Conservation (phyloP, 2,888 invertebrate species). For the Chymomyza caudatula region DNA sequence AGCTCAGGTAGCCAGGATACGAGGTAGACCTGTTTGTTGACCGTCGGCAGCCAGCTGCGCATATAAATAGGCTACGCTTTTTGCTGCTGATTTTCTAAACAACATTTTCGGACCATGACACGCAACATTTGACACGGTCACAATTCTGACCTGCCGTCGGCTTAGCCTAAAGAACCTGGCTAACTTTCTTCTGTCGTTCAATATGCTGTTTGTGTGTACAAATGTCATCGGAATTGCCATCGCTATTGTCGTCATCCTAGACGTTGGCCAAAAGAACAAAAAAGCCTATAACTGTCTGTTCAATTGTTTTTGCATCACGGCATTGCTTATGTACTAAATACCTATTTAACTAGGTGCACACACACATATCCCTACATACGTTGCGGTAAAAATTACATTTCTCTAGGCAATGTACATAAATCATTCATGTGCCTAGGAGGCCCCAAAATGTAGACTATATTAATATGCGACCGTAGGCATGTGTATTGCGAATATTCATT, state of each 20-base stretch:
- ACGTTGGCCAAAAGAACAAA: neutral
- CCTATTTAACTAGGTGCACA: neutral
- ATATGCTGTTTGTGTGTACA: neutral
- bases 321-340: neutral
- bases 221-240: neutral
- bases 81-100: constrained; percentile 53
- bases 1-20: neutral
- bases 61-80: constrained; percentile 7
- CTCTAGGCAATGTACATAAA: constrained; percentile 52
- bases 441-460: constrained; percentile 65
- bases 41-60: neutral
- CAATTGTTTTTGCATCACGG: constrained; percentile 58
- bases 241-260: constrained; percentile 12
- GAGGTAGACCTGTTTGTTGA: neutral
- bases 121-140: constrained; percentile 66
- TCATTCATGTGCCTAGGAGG: constrained; percentile 60
- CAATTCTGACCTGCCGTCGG: constrained; percentile 5
- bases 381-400: constrained; percentile 72
- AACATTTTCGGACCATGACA: constrained; percentile 68
- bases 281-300: constrained; percentile 69
- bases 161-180: neutral
- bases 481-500: constrained; percentile 68
- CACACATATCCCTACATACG: constrained; percentile 18
- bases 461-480: constrained; percentile 67
- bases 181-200: neutral